Evolutionary conservation across 1,140 invertebrate genomes (phyloP).

Genomic region (Sitobion miscanthi): DNA sequence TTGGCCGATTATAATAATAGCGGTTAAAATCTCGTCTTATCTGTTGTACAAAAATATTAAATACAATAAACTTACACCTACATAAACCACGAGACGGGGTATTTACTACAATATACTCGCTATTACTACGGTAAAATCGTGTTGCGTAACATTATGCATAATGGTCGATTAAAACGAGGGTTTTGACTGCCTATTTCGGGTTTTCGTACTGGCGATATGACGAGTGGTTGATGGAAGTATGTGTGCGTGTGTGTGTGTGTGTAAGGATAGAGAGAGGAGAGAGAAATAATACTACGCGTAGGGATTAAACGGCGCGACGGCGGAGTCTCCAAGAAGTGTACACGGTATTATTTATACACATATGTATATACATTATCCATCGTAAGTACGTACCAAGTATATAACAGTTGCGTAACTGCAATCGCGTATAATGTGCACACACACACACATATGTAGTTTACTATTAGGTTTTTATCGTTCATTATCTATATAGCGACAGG

Average conservation of each 20-base stretch:
- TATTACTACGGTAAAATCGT: background rate
- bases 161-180: background rate
- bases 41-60: no score
- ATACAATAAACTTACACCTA: no score
- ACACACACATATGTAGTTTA: background rate
- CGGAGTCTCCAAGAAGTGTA: background rate
- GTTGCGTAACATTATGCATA: background rate
- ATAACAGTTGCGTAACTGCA: conserved; percentile 22
- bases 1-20: no score
- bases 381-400: background rate
- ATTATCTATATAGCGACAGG: conserved; percentile 38
- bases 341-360: background rate
- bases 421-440: background rate
- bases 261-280: background rate
- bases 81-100: no score
- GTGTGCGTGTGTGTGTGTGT: no score
- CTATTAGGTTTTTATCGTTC: conserved; percentile 40
- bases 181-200: background rate
- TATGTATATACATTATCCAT: background rate
- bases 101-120: no score
- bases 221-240: background rate
- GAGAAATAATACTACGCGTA: background rate
- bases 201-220: background rate
- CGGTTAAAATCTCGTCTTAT: no score
- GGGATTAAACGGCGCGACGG: background rate